Base-by-base conservation (phyloP, 2,888 invertebrate species). In the Hipparchia semele region DNA sequence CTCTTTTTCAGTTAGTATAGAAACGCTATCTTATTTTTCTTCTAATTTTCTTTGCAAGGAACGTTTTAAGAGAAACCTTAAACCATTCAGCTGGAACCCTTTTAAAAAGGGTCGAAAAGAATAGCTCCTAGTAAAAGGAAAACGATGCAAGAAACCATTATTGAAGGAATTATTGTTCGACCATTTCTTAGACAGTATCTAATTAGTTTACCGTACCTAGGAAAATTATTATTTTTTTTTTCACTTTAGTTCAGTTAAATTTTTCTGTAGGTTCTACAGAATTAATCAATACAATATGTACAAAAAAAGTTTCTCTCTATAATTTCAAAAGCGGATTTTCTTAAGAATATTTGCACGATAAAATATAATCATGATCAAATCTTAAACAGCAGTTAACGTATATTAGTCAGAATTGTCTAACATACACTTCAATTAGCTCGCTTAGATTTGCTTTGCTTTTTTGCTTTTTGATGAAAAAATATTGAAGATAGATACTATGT, bases 11-110 rank as follows among this genome's bases (percentile, higher is more conserved):
- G 66, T 56, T 45, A 45, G 54, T 53, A 54, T 39, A 39, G 39
- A 66, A 33, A 49, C 45, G 13, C 64, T 23, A 64, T 51, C 51
- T 5, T 54, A 66, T 66, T 66, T 64, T 66, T 66, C 65, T 66
- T 54, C 53, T 53, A 66, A 54, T 13, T 67, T 56, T 67, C 67
- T 39, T 67, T 56, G 45, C 12, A 54, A 54, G 13, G 49, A 68
- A 46, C 68, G 23, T 68, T 56, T 68, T 68, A 68, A 68, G 49
- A 68, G 59, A 68, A 68, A 68, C 68, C 56, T 49, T 59, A 49
- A 59, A 59, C 68, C 68, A 49, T 68, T 59, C 46, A 46, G 9
- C 68, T 10, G 58, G 46, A 58, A 59, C 58, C 68, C 68, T 68
- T 68, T 68, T 68, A 59, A 58, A 49, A 46, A 68, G 23, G 68